Percentiles rank a stretch among this genome's conserved stretches.
phyloP scores from a whole-genome alignment of 2,113 vertebrate genomes.

The Perca fluviatilis region DNA sequence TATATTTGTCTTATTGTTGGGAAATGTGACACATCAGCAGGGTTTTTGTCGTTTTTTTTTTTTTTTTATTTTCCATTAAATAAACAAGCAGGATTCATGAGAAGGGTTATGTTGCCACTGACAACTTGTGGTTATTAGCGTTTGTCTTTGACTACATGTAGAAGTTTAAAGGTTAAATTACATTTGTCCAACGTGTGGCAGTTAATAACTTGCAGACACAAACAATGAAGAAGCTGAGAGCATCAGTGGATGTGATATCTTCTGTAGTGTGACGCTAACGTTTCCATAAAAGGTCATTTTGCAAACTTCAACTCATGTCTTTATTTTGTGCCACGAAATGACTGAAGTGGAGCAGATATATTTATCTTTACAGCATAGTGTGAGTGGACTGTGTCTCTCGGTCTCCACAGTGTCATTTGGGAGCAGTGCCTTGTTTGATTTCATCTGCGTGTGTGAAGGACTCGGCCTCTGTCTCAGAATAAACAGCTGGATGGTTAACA shows the following conservation, averaged over 20 bases:
- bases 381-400: conserved; percentile 14
- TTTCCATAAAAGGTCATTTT: background rate
- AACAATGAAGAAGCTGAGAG: conserved; percentile 8
- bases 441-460: conserved; percentile 76
- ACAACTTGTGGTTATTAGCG: conserved; percentile 9
- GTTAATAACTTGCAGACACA: conserved; percentile 17
- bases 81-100: conserved; percentile 1
- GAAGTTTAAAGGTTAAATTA: conserved; percentile 19
- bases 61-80: background rate
- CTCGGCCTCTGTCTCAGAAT: conserved; percentile 75
- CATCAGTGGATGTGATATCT: background rate
- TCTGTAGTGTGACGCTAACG: background rate
- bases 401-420: conserved; percentile 40
- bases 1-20: background rate
- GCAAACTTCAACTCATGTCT: background rate
- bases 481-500: conserved; percentile 84
- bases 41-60: background rate
- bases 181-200: conserved; percentile 23
- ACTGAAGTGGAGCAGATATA: background rate
- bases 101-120: conserved; percentile 4
- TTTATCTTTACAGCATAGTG: background rate
- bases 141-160: background rate
- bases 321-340: background rate
- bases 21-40: background rate
- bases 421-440: conserved; percentile 75